Conservation (phyloP, 2,888 invertebrate genomes). For the Adelphocoris suturalis region DNA sequence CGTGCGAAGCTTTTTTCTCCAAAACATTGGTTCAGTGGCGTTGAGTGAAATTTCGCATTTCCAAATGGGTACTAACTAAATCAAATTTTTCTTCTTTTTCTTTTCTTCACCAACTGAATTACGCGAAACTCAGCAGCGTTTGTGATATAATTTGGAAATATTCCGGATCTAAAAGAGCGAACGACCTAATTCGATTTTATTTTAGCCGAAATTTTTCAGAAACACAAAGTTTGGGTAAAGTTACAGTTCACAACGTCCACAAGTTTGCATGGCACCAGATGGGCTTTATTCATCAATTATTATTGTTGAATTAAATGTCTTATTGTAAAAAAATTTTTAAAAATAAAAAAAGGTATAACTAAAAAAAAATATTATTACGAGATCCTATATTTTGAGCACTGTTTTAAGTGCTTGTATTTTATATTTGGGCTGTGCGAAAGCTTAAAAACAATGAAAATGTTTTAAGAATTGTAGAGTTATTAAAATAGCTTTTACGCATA, state of each 20-base stretch:
- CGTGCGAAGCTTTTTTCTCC: conserved; percentile 56
- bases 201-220: not conserved
- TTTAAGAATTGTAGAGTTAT: conserved; percentile 76
- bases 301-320: conserved; percentile 75
- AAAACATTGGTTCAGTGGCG: conserved; percentile 22
- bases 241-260: conserved; percentile 64
- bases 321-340: conserved; percentile 76
- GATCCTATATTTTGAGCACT: conserved; percentile 81
- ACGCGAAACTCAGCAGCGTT: not conserved
- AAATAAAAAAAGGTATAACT: conserved; percentile 75
- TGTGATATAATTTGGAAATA: not conserved
- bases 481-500: conserved; percentile 76
- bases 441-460: conserved; percentile 76
- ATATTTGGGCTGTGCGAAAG: conserved; percentile 84
- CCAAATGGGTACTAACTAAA: too few species aligned
- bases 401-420: conserved; percentile 84
- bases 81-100: too few species aligned
- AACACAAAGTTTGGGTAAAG: not conserved
- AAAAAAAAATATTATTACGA: conserved; percentile 69
- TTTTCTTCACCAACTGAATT: not conserved
- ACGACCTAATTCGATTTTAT: not conserved
- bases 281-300: conserved; percentile 74
- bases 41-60: conserved; percentile 51
- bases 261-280: conserved; percentile 72
- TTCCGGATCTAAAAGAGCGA: not conserved